These are phyloP conservation scores for Hartigia nigra DNA, from an alignment of 2,888 invertebrate species.

Conservation along the genomic window DNA sequence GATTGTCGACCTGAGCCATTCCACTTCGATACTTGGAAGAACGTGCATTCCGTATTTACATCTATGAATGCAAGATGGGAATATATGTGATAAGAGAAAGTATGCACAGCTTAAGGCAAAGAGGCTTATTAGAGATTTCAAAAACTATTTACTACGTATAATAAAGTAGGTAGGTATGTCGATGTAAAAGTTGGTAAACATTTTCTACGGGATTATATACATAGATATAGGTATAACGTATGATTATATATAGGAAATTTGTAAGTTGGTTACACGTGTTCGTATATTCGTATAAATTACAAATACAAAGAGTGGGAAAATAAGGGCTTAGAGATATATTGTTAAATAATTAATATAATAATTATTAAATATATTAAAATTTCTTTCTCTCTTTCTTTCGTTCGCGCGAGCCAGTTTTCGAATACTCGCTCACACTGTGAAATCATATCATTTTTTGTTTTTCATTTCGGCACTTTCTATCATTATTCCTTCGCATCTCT, in stretches of 20 bases:
- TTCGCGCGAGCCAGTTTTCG: neutral
- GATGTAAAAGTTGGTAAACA: neutral
- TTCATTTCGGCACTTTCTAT: neutral
- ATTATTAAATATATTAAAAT: conserved; percentile 58
- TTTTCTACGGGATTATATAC: neutral
- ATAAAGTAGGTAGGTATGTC: neutral
- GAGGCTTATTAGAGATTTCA: neutral
- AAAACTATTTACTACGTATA: neutral
- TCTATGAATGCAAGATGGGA: neutral
- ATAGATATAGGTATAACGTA: neutral
- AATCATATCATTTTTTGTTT: neutral
- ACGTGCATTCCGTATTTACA: neutral
- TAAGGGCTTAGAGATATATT: conserved; percentile 21
- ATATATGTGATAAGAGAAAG: neutral
- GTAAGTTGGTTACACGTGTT: neutral
- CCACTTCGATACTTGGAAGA: neutral
- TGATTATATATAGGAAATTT: neutral
- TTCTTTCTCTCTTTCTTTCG: conserved; percentile 36
- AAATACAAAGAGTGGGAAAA: conserved; percentile 19
- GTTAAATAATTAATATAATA: conserved; percentile 33
- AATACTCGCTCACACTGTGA: neutral
- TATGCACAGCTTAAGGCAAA: neutral
- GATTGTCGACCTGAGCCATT: neutral
- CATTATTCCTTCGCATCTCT: neutral
- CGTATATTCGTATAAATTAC: neutral